Conservation (phyloP, 2,797 vertebrate genomes). For the Macropodus opercularis region DNA sequence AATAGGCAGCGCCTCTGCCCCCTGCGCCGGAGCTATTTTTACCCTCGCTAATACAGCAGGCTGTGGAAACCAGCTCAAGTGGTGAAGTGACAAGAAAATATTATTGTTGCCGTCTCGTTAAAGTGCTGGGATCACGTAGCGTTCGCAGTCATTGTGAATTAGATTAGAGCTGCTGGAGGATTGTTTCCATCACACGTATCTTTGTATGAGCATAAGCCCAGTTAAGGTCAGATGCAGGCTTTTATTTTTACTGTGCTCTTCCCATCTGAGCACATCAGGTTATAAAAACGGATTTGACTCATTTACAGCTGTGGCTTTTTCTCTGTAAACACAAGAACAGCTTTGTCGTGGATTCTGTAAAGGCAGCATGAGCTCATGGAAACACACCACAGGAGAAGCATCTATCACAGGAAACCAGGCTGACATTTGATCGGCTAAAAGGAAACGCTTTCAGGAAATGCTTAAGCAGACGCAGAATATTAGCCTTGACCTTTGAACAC, state of each 20-base stretch:
- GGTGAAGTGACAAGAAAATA: conserved; percentile 57
- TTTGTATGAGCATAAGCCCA: too few relatives aligned
- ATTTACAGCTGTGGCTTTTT: too few relatives aligned
- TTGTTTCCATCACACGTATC: too few relatives aligned
- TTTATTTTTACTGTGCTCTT: too few relatives aligned
- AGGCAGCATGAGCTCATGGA: not conserved
- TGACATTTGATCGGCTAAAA: conserved; percentile 17
- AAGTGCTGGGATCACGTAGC: too few relatives aligned
- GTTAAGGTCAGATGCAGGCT: too few relatives aligned
- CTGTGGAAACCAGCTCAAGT: conserved; percentile 38
- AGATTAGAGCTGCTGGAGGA: too few relatives aligned
- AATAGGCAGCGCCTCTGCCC: conserved; percentile 63
- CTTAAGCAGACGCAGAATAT: conserved; percentile 1
- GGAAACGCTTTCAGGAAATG: conserved; percentile 1
- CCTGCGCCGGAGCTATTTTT: conserved; percentile 65
- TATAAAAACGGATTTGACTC: not conserved
- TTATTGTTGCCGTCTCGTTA: conserved; percentile 58
- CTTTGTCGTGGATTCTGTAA: not conserved
- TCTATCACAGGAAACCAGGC: not conserved
- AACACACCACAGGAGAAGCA: not conserved
- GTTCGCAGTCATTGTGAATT: too few relatives aligned
- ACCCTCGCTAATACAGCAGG: conserved; percentile 54
- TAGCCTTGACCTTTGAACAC: not conserved
- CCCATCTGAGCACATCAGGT: too few relatives aligned
- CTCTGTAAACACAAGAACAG: too few relatives aligned